These are phyloP conservation scores for Aphis craccivora DNA, from an alignment of 1,140 invertebrate species.

Conservation along the genomic window DNA sequence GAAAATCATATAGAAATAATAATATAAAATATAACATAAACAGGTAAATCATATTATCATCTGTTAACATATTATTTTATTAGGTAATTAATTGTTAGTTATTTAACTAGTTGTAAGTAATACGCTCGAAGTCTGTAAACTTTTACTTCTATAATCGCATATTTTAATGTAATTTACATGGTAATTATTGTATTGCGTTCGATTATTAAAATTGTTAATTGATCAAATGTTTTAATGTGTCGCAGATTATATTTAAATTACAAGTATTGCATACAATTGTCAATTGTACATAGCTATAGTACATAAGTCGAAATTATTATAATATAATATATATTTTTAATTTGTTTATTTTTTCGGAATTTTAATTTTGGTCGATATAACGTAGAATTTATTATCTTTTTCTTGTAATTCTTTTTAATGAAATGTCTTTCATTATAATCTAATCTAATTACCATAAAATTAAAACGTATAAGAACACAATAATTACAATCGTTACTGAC, in stretches of 20 bases:
- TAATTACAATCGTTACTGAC: constrained; percentile 4
- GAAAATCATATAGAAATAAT: not conserved
- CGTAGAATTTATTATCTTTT: not conserved
- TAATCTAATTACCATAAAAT: constrained; percentile 24
- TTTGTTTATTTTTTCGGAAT: constrained; percentile 23
- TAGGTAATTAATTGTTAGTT: not conserved
- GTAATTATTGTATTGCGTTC: not conserved
- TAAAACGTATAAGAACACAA: constrained; percentile 1
- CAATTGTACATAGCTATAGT: not conserved
- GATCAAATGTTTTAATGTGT: constrained; percentile 14
- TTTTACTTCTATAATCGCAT: not conserved
- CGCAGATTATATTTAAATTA: not conserved
- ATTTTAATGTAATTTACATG: not conserved
- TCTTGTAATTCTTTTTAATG: constrained; percentile 4
- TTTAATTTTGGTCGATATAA: not conserved
- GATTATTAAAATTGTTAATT: not conserved
- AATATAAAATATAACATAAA: not conserved
- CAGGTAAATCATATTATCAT: not conserved
- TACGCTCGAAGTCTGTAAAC: not conserved
- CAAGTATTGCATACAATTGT: not conserved
- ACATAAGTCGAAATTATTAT: not conserved
- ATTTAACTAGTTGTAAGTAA: not conserved
- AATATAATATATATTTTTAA: not conserved
- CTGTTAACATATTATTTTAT: not conserved
- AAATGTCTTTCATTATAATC: constrained; percentile 2